Evolutionary conservation across 1,140 invertebrate species (phyloP).

Genomic region (Venturia canescens): DNA sequence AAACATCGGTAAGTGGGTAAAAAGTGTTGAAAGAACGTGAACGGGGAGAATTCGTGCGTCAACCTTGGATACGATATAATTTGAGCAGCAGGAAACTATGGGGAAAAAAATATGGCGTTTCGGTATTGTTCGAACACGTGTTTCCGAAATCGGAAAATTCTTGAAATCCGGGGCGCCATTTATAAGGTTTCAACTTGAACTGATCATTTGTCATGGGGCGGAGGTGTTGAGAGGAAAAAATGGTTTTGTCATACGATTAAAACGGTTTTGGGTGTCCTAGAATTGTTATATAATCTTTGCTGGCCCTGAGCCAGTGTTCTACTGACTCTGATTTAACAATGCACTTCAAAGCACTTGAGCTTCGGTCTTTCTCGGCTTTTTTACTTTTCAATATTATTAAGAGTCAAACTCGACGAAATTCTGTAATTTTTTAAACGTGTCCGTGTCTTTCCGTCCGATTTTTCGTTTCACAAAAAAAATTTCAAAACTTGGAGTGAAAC

Average conservation of each 20-base stretch:
- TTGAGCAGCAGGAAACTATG: background rate
- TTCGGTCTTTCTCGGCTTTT: conserved; percentile 36
- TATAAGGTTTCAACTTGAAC: background rate
- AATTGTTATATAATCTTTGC: conserved; percentile 59
- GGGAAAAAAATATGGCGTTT: conserved; percentile 4
- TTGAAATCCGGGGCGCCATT: too few species aligned
- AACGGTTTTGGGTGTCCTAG: conserved; percentile 26
- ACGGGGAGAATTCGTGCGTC: background rate
- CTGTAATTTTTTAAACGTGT: too few species aligned
- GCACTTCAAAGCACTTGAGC: conserved; percentile 29
- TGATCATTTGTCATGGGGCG: background rate
- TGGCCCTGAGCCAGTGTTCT: conserved; percentile 61
- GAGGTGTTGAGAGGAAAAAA: background rate
- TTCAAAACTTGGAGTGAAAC: too few species aligned
- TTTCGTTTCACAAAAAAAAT: too few species aligned
- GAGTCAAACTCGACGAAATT: background rate
- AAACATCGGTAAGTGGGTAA: too few species aligned
- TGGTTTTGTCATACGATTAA: background rate
- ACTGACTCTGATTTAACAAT: conserved; percentile 49
- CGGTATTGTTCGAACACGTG: background rate
- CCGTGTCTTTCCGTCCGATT: too few species aligned
- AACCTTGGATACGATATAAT: background rate
- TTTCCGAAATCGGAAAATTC: background rate
- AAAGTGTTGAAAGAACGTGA: too few species aligned
- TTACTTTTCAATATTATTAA: background rate